Conservation (phyloP, 2,888 invertebrate species). For the Drosophila eohydei region DNA sequence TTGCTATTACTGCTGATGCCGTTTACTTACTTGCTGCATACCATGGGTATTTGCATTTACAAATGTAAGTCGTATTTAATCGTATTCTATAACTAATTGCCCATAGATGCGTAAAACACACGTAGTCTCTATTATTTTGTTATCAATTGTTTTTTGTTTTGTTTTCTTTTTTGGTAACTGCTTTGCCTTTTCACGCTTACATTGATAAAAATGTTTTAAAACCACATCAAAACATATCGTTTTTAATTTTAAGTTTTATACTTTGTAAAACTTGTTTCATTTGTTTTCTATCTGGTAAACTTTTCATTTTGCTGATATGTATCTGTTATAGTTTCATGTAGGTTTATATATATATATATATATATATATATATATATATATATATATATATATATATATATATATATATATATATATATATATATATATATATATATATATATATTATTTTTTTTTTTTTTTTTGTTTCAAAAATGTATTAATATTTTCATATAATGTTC, state of each 20-base stretch:
- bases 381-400: too few relatives aligned
- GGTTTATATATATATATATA: constrained; percentile 28
- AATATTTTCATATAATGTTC: constrained; percentile 82
- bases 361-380: too few relatives aligned
- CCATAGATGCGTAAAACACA: constrained; percentile 49
- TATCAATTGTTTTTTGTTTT: constrained; percentile 21
- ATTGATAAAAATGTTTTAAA: constrained; percentile 72
- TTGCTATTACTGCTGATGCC: constrained; percentile 21
- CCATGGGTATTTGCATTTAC: constrained; percentile 53
- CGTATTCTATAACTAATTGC: constrained; percentile 53
- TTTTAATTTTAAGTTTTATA: constrained; percentile 45
- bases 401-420: too few relatives aligned
- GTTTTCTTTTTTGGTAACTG: constrained; percentile 69
- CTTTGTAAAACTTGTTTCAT: constrained; percentile 61
- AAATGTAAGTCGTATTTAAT: constrained; percentile 57
- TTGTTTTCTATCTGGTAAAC: constrained; percentile 63
- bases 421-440: too few relatives aligned
- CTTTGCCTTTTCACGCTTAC: constrained; percentile 73
- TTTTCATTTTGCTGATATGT: constrained; percentile 77
- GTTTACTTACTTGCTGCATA: constrained; percentile 21
- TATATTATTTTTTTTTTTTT: constrained; percentile 24
- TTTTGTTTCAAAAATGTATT: constrained; percentile 61
- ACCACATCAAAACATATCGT: constrained; percentile 78
- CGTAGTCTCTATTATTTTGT: constrained; percentile 45
- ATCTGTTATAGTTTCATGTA: constrained; percentile 70